phyloP scores from a whole-genome alignment of 1,140 invertebrate genomes.

The Phenacoccus solenopsis region DNA sequence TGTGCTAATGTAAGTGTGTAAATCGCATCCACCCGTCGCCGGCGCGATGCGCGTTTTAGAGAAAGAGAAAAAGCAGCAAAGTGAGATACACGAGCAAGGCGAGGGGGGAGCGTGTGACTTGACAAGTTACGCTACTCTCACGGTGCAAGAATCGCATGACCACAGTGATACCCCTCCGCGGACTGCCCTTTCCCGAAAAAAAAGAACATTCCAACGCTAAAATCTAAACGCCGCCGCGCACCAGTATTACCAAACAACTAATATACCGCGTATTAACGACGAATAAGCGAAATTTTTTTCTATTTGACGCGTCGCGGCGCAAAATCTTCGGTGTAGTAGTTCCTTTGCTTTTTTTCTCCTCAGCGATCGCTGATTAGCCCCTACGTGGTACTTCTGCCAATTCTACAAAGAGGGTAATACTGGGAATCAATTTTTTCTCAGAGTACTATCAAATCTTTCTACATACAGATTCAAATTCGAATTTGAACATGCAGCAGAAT shows the following conservation, averaged over 20 bases:
- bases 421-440: too few relatives aligned
- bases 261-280: neutral
- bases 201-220: conserved; percentile 1
- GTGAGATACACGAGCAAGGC: neutral
- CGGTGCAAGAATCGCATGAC: neutral
- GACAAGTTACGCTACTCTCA: conserved; percentile 14
- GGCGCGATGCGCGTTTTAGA: neutral
- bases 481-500: too few relatives aligned
- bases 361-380: too few relatives aligned
- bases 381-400: too few relatives aligned
- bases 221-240: neutral
- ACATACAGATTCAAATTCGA: too few relatives aligned
- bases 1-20: neutral
- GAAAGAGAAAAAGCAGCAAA: neutral
- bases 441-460: too few relatives aligned
- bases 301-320: neutral
- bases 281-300: neutral
- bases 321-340: too few relatives aligned
- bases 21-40: neutral
- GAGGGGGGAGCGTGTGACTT: conserved; percentile 14
- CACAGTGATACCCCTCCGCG: conserved; percentile 5
- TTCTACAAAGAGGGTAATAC: too few relatives aligned
- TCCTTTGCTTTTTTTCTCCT: too few relatives aligned
- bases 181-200: neutral
- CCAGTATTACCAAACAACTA: neutral